Evolutionary conservation across 2,797 vertebrate genomes (phyloP).

Genomic region (Acanthiza pusilla): DNA sequence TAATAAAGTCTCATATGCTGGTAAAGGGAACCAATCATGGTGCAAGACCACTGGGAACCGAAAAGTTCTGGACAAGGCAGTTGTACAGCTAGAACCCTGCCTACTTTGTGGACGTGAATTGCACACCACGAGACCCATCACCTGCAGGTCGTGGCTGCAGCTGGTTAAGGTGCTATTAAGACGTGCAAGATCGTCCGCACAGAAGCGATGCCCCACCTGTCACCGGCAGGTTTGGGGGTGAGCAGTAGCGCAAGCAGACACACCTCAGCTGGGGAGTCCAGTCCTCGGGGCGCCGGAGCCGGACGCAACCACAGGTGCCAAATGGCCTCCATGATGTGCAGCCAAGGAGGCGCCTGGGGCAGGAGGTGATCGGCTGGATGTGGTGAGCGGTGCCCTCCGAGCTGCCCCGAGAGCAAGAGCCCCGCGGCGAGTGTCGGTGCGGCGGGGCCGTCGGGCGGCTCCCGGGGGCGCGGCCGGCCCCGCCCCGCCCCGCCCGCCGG

Average conservation of each 20-base stretch:
- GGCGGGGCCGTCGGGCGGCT: background rate
- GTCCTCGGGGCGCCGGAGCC: too few species aligned
- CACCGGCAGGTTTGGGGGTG: background rate
- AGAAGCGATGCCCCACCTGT: background rate
- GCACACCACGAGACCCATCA: accelerated
- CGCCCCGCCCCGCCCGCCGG: background rate
- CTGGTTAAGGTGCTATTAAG: too few species aligned
- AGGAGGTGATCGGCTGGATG: accelerated
- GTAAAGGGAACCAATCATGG: background rate
- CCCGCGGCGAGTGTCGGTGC: accelerated
- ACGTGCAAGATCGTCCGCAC: accelerated
- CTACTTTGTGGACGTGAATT: accelerated
- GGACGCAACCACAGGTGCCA: too few species aligned
- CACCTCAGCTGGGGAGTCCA: accelerated
- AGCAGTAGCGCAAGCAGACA: accelerated
- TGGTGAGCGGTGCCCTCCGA: accelerated
- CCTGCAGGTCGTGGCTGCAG: background rate
- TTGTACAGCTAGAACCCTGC: background rate
- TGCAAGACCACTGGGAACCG: accelerated
- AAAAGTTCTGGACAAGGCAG: background rate
- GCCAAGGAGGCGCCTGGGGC: accelerated
- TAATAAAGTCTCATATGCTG: accelerated
- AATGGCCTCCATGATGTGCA: accelerated
- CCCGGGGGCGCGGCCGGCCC: background rate
- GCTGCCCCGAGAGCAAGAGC: accelerated